Percentiles rank a stretch among this genome's conserved stretches.
phyloP scores from a whole-genome alignment of 2,797 vertebrate genomes.

The Chrysolophus pictus region DNA sequence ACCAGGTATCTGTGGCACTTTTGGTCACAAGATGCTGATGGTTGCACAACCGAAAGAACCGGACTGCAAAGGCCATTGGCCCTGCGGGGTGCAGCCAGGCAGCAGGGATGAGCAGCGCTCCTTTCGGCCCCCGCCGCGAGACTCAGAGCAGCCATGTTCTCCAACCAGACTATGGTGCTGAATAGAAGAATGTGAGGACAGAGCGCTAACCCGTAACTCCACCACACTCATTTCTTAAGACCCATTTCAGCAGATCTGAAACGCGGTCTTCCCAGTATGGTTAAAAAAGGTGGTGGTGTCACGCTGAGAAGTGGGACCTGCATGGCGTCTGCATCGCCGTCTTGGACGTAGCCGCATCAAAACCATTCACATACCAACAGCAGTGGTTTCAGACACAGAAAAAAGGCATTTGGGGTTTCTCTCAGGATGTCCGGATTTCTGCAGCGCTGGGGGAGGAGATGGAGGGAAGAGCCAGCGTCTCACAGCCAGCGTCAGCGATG shows the following conservation, averaged over 20 bases:
- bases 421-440: fast-evolving
- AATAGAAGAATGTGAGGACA: fast-evolving
- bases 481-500: fast-evolving
- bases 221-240: neutral
- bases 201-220: neutral
- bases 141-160: no score
- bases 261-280: neutral
- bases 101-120: fast-evolving
- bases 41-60: no score
- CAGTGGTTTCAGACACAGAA: neutral
- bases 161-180: fast-evolving
- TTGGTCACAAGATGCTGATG: neutral
- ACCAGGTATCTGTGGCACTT: neutral
- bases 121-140: neutral
- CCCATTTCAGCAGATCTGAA: neutral
- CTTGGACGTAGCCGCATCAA: neutral
- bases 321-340: neutral
- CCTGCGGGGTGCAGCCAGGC: neutral
- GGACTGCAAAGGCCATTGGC: fast-evolving
- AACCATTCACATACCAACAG: neutral
- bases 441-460: neutral
- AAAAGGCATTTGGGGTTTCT: fast-evolving
- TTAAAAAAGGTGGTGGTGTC: neutral
- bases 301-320: neutral
- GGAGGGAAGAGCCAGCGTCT: neutral